Percentiles rank a stretch among this genome's conserved stretches.
Conservation (phyloP, 2,888 invertebrate genomes). For the Omphaloscelis lunosa region DNA sequence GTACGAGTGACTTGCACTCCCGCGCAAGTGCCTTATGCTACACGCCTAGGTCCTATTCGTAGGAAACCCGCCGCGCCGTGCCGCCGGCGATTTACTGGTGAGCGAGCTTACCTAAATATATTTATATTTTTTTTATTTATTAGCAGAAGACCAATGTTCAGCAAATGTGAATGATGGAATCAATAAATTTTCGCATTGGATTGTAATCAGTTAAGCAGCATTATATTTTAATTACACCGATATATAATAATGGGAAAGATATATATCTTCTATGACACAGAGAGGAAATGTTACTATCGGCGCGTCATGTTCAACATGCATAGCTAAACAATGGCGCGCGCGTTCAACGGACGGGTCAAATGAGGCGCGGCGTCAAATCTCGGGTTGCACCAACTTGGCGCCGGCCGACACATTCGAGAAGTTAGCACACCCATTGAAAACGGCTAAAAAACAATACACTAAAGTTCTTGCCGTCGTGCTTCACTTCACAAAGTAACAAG, state of each 20-base stretch:
- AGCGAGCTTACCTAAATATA: slow-evolving; percentile 24
- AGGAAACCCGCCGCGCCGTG: slow-evolving; percentile 69
- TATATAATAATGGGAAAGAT: slow-evolving; percentile 64
- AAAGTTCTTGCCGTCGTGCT: slow-evolving; percentile 79
- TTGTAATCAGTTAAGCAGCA: slow-evolving; percentile 13
- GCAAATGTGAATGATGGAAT: neutral
- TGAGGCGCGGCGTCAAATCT: slow-evolving; percentile 87
- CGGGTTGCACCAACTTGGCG: slow-evolving; percentile 88
- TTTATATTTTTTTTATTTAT: neutral
- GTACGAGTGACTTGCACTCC: slow-evolving; percentile 88
- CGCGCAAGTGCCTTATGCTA: slow-evolving; percentile 83
- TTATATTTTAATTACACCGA: slow-evolving; percentile 39
- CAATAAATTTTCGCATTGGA: neutral
- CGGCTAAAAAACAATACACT: slow-evolving; percentile 79
- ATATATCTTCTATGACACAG: slow-evolving; percentile 74
- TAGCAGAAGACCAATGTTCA: neutral
- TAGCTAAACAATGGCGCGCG: slow-evolving; percentile 84
- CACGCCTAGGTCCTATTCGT: slow-evolving; percentile 72
- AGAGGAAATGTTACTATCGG: slow-evolving; percentile 76
- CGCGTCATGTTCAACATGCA: slow-evolving; percentile 81
- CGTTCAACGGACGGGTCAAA: slow-evolving; percentile 85
- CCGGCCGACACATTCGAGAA: slow-evolving; percentile 83
- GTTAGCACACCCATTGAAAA: slow-evolving; percentile 84
- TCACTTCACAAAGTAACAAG: slow-evolving; percentile 84
- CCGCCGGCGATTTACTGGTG: slow-evolving; percentile 64